Conservation (phyloP, 2,113 vertebrate species). For the Hydrolagus affinis region DNA sequence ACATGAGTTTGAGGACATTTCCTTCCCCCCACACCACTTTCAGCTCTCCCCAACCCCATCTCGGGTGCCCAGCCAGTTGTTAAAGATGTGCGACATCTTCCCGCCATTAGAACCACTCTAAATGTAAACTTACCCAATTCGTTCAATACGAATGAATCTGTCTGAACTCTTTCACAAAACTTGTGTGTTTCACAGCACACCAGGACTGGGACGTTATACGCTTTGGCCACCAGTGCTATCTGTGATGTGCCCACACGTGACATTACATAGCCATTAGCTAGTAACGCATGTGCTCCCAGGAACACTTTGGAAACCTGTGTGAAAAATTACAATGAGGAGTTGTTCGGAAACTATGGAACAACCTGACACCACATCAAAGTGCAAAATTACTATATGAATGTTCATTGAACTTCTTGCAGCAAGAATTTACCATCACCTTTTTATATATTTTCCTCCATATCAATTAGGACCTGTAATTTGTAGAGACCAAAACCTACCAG, state of each 20-base stretch:
- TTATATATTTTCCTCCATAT: neutral
- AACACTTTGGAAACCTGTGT: slow-evolving; percentile 88
- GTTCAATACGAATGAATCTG: slow-evolving; percentile 96
- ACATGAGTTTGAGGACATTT: too few relatives aligned
- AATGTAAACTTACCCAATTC: slow-evolving; percentile 71
- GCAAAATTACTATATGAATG: neutral
- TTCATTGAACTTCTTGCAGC: neutral
- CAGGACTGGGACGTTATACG: slow-evolving; percentile 87
- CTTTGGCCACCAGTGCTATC: slow-evolving; percentile 84
- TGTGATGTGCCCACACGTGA: slow-evolving; percentile 91
- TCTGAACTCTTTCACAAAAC: slow-evolving; percentile 96
- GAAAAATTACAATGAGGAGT: neutral
- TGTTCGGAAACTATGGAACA: neutral
- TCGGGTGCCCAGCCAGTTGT: too few relatives aligned
- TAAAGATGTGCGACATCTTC: too few relatives aligned
- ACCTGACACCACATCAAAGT: neutral
- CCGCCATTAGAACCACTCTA: neutral
- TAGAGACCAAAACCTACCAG: neutral
- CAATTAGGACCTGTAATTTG: neutral
- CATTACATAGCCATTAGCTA: slow-evolving; percentile 96
- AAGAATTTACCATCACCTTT: neutral
- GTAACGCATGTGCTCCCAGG: slow-evolving; percentile 83
- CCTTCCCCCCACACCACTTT: too few relatives aligned
- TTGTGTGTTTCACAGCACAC: slow-evolving; percentile 99
- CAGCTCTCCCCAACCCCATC: too few relatives aligned